These are phyloP conservation scores for Xylota segnis DNA, from an alignment of 2,888 invertebrate genomes.

Conservation along the genomic window DNA sequence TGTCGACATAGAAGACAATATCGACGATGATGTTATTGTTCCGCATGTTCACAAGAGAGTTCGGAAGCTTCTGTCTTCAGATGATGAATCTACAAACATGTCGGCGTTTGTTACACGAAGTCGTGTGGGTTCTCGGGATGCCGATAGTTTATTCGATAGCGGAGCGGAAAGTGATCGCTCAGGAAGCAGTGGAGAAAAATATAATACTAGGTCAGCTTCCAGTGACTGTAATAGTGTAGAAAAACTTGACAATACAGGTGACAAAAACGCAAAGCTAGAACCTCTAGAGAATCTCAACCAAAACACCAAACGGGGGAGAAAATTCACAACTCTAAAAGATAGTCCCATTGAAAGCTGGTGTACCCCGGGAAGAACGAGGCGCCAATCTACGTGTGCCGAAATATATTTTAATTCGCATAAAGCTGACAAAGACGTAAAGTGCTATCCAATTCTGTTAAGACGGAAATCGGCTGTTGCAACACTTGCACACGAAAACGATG, in stretches of 20 bases:
- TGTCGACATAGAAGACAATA: slow-evolving; percentile 13
- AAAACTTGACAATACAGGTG: background rate
- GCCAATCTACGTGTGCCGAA: slow-evolving; percentile 8
- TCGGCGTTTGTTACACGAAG: background rate
- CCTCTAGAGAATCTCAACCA: background rate
- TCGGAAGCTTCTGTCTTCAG: background rate
- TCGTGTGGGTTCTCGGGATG: slow-evolving; percentile 5
- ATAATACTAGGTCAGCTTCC: background rate
- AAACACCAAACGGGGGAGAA: background rate
- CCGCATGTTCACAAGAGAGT: background rate
- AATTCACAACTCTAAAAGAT: slow-evolving; percentile 27
- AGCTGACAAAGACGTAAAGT: background rate
- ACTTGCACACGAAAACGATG: too few relatives aligned
- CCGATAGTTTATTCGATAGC: slow-evolving; percentile 49
- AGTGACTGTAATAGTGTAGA: background rate
- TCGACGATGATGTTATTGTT: slow-evolving; percentile 2
- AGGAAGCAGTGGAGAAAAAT: slow-evolving; percentile 32
- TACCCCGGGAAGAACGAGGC: slow-evolving; percentile 18
- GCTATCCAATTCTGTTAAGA: background rate
- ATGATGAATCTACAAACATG: background rate
- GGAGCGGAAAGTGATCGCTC: slow-evolving; percentile 50
- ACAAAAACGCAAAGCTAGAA: background rate
- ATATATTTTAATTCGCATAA: background rate
- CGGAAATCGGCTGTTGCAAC: background rate
- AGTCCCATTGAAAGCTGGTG: background rate